phyloP scores from a whole-genome alignment of 2,888 invertebrate genomes.

The Tetrapedia diversipes region DNA sequence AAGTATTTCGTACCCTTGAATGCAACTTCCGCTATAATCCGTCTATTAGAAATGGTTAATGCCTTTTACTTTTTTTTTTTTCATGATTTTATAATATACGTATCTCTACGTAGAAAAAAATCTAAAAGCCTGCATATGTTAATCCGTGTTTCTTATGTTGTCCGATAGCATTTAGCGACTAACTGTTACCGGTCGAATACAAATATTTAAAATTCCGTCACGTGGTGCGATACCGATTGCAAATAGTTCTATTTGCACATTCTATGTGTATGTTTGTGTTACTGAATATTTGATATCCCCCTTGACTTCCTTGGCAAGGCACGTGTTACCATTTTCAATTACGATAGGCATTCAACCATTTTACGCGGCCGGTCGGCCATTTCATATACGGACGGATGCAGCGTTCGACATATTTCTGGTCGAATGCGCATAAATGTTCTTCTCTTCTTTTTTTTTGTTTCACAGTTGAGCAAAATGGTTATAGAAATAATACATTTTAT shows the following conservation, averaged over 20 bases:
- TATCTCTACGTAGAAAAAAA: no score
- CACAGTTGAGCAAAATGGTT: no score
- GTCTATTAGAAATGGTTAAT: no score
- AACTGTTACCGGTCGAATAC: constrained; percentile 11
- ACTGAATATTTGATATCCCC: no score
- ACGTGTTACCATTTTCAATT: constrained; percentile 36
- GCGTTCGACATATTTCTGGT: constrained; percentile 14
- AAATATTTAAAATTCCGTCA: constrained; percentile 33
- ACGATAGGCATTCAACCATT: constrained; percentile 21
- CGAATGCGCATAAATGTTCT: constrained; percentile 1
- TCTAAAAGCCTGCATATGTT: no score
- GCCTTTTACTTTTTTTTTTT: background rate
- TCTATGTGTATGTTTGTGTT: no score
- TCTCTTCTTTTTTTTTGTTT: no score
- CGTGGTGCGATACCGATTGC: background rate
- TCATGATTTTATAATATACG: background rate
- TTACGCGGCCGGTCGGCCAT: constrained; percentile 15
- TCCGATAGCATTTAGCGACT: constrained; percentile 1
- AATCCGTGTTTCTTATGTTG: constrained; percentile 11
- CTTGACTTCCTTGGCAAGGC: no score
- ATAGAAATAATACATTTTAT: no score
- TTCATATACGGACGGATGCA: constrained; percentile 4
- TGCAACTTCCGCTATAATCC: no score
- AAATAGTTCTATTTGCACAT: constrained; percentile 9
- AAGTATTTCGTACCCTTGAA: no score